Conservation (phyloP, 2,888 invertebrate species). For the Thereva nobilitata region DNA sequence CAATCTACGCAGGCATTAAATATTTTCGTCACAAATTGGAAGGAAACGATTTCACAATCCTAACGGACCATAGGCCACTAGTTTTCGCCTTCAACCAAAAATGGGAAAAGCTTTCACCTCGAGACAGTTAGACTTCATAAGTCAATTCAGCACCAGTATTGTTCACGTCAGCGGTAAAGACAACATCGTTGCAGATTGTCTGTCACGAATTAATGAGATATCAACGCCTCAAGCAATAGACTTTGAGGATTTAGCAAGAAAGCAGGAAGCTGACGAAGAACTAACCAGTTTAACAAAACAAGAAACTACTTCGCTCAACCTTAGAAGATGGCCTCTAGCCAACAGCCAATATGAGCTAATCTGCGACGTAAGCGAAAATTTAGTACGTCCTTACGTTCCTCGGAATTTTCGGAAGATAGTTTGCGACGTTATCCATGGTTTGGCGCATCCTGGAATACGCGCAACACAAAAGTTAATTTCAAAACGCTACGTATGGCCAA, state of each 20-base stretch:
- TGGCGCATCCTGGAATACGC: background rate
- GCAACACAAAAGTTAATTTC: background rate
- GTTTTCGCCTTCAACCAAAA: slow-evolving; percentile 48
- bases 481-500: background rate
- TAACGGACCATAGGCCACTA: slow-evolving; percentile 53
- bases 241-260: slow-evolving; percentile 18
- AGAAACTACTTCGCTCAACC: background rate
- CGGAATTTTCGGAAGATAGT: background rate
- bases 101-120: slow-evolving; percentile 47
- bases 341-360: too few relatives aligned
- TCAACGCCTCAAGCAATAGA: slow-evolving; percentile 6
- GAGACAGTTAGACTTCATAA: slow-evolving; percentile 48
- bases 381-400: background rate
- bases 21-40: slow-evolving; percentile 53
- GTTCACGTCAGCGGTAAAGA: slow-evolving; percentile 20
- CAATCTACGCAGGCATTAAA: slow-evolving; percentile 51
- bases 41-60: slow-evolving; percentile 48
- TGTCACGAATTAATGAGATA: slow-evolving; percentile 18
- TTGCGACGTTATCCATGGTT: background rate
- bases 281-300: background rate
- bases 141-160: slow-evolving; percentile 32
- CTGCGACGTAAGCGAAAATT: background rate
- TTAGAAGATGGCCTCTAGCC: background rate
- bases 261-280: slow-evolving; percentile 33
- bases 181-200: slow-evolving; percentile 28